Base-by-base conservation (phyloP, 2,888 invertebrate species). In the Habrosyne pyritoides region DNA sequence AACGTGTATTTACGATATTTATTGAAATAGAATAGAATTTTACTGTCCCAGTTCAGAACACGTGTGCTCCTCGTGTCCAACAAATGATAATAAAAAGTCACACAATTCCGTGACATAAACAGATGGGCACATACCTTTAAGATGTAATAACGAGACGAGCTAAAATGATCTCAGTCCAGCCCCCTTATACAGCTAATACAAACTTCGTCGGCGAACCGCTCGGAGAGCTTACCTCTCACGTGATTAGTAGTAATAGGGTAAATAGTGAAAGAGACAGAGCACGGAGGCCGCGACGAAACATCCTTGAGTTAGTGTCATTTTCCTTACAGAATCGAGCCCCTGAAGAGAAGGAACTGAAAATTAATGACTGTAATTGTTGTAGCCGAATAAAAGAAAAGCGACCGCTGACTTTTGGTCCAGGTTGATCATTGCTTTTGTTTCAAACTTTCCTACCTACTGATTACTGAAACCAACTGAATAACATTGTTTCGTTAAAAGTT, bases 1-100 rank as follows among this genome's bases (percentile, higher is more conserved):
- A 18, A n/a, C 21, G 21, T 30, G 10, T 53, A 53, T 53, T 53
- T 53, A 48, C 33, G 21, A 53, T 47, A 21, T 26, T 26, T 28
- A 26, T 53, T 14, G 21, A 54, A 54, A 49, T 54, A 49, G 49
- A 54, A 22, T 14, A 21, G 28, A 28, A 42, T 42, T 42, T 42
- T 0, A 53, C 30, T 53, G 51, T 51, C 57, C 59, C 60, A 57
- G 28, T 63, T 55, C 46, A n/a, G 12, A 49, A 61, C 67, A 68
- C 60, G 55, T 66, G 68, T 55, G 63, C 58, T 42, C 33, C 26
- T 47, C 47, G 30, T 60, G 64, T 66, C 68, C 59, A 55, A 51
- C 52, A 61, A 60, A 67, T 71, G 57, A 63, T 57, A 61, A 65
- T 69, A 66, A 69, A 66, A 60, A 54, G 22, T 55, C 12, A 36